Evolutionary conservation across 2,797 vertebrate species (phyloP), one percentile per base, ranked within the genome.

Genomic region (Brachyalestes nurse): DNA sequence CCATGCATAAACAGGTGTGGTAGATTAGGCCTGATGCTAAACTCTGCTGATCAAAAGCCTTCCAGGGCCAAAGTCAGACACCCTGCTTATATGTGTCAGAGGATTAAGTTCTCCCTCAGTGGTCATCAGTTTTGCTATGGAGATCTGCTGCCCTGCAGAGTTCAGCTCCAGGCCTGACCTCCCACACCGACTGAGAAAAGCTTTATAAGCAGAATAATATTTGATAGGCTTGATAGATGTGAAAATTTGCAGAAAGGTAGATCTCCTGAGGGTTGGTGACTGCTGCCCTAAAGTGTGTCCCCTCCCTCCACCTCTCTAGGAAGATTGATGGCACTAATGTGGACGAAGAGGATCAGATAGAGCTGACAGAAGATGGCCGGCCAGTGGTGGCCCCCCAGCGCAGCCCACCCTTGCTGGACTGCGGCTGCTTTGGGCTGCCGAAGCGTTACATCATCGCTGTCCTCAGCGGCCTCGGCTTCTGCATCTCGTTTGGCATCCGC

Each of bases 401-500:
- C 0, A 86, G 83, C 0, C 79, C 88, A 0, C 94, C 91, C 0
- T 83, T 87, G 17, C 93, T 96, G 10, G 94, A 96, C 89, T 98
- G 97, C 78, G 82, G 87, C 86, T 99, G 98, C 87, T 97, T 95
- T 0, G 97, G 97, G 1, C 85, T 97, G 75, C 98, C 97, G 62
- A 98, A 98, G 79, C 97, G 97, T 51, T 99, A 99, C 90, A 97
- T 99, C 91, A 97, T 99, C 0, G 97, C 97, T 88, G 94, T 99
- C 28, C 97, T 99, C 93, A 98, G 97, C 0, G 97, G 97, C 5
- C 92, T 99, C 86, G 98, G 98, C 47, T 99, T 99, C 88, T 99
- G 98, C 93, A 99, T 99, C 91, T 99, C 98, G 49, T 99, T 99
- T 0, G 97, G 98, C 77, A 99, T 99, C 87, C 93, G 98, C 16